Evolutionary conservation across 2,113 vertebrate species (phyloP), one percentile per base, ranked within the genome.

Genomic region (Prolemur simus): DNA sequence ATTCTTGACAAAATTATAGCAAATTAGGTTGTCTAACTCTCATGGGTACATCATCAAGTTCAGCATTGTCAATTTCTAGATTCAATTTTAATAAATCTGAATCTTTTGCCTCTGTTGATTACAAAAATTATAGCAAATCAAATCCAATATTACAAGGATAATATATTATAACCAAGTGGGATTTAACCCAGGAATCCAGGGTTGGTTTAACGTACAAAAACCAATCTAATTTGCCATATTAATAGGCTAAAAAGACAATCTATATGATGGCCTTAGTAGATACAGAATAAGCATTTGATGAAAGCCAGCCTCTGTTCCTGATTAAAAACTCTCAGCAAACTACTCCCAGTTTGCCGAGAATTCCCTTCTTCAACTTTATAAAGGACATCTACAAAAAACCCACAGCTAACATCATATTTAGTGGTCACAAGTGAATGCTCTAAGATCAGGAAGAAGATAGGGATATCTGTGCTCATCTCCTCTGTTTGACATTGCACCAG

Each of bases 151-250:
- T 94, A 74, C 78, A 78, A 89, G 47, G 27, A 52, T 73, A 78
- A 76, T n/a, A 52, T 11, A 45, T 80, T 45, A 73, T 25, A 92
- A 87, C 39, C 69, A 54, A 87, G 63, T 25, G 34, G 34, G n/a
- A 77, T 83, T 90, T 94, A 87, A 76, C 34, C 45, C 18, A 95
- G 81, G 74, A 97, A 92, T 86, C 83, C 60, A 94, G 77, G 29
- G 25, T 94, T 66, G 77, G 32, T 60, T 83, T 89, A 89, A 86
- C 45, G 27, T 66, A 89, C 9, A 77, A 92, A 74, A 95, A 29
- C 23, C 21, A 78, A 29, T 63, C 14, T 25, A 90, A 74, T 12
- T 77, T 68, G 29, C 54, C 21, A 11, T 63, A 83, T 15, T 64
- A 77, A 80, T 45, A 39, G 8, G 47, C 18, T 73, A 45, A 74